phyloP scores from a whole-genome alignment of 2,888 invertebrate genomes.

The Noctuana brunneofusca region DNA sequence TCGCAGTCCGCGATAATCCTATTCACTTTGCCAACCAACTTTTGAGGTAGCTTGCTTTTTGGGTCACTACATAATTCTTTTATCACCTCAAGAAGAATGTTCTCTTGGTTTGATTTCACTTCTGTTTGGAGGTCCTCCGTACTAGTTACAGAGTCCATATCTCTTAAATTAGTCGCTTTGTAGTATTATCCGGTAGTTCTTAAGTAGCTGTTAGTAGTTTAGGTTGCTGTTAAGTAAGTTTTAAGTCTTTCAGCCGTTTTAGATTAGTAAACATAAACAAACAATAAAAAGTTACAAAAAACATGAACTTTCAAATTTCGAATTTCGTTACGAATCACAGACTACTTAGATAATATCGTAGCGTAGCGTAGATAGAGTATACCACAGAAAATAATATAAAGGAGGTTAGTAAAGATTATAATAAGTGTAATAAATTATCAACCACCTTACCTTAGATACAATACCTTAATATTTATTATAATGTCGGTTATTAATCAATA shows the following conservation, averaged over 20 bases:
- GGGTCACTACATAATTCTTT: conserved; percentile 62
- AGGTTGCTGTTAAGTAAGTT: no score
- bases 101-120: conserved; percentile 59
- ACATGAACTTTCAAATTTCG: neutral
- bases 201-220: neutral
- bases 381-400: no score
- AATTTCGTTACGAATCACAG: neutral
- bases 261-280: neutral
- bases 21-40: conserved; percentile 65
- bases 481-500: no score
- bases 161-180: conserved; percentile 6
- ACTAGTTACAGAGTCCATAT: conserved; percentile 64
- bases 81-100: conserved; percentile 64
- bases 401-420: no score
- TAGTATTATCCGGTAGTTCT: neutral
- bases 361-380: no score
- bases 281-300: neutral
- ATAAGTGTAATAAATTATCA: no score
- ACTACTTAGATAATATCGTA: no score
- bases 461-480: no score
- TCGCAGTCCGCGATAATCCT: conserved; percentile 71
- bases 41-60: conserved; percentile 53
- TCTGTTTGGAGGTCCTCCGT: conserved; percentile 53
- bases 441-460: no score
- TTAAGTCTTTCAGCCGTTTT: no score